Evolutionary conservation across 2,113 vertebrate species (phyloP).

Genomic region (Eulacestoma nigropectus): DNA sequence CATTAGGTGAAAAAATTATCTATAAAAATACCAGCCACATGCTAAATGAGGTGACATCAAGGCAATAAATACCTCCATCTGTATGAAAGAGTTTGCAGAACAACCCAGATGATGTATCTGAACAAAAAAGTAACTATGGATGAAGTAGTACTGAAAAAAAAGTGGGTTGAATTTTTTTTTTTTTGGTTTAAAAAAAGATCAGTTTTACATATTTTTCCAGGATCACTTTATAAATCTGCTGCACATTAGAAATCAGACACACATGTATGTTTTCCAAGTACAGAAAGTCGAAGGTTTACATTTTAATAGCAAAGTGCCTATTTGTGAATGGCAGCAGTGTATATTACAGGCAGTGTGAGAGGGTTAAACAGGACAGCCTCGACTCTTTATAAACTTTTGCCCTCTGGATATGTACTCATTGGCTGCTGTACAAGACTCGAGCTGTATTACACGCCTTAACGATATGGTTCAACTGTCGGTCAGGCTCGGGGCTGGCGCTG

Average conservation of each 20-base stretch:
- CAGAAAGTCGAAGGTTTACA: constrained; percentile 31
- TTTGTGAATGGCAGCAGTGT: constrained; percentile 72
- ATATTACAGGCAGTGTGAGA: constrained; percentile 77
- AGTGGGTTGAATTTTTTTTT: not conserved
- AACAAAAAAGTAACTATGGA: constrained; percentile 4
- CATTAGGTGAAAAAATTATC: constrained; percentile 53
- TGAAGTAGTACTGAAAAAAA: not conserved
- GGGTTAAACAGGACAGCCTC: constrained; percentile 82
- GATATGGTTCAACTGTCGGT: constrained; percentile 99
- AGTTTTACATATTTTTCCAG: constrained; percentile 10
- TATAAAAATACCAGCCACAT: constrained; percentile 60
- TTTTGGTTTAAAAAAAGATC: not conserved
- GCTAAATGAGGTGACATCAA: constrained; percentile 61
- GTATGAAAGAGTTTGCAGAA: constrained; percentile 31
- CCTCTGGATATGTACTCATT: constrained; percentile 86
- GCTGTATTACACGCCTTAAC: constrained; percentile 93
- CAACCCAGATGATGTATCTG: constrained; percentile 21
- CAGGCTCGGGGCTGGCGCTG: constrained; percentile 90
- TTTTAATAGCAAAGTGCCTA: constrained; percentile 48
- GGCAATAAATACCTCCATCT: constrained; percentile 62
- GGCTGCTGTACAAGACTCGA: constrained; percentile 79
- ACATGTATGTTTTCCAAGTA: not conserved
- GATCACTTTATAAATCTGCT: constrained; percentile 58
- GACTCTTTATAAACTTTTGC: constrained; percentile 84
- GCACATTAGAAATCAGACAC: constrained; percentile 21